These are phyloP conservation scores for Aphidius gifuensis DNA, from an alignment of 1,140 invertebrate genomes.

Conservation along the genomic window DNA sequence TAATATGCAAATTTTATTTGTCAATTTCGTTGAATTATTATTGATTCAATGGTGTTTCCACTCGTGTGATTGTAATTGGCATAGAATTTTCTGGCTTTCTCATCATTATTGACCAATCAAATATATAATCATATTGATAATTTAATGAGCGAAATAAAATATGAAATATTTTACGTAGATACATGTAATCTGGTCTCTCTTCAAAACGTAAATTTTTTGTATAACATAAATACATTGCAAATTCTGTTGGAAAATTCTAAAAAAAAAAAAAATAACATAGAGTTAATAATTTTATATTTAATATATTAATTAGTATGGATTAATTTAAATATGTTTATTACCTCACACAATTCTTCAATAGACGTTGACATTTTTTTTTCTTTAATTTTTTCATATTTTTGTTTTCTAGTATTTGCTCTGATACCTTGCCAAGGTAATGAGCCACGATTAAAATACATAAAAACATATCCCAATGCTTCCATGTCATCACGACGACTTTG, in stretches of 20 bases:
- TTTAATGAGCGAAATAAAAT: constrained; percentile 98
- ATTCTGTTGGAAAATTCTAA: constrained; percentile 92
- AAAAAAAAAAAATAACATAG: background rate
- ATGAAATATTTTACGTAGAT: constrained; percentile 92
- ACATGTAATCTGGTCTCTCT: constrained; percentile 97
- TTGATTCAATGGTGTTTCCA: constrained; percentile 22
- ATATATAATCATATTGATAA: constrained; percentile 99
- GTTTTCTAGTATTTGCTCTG: constrained; percentile 91
- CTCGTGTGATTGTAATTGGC: constrained; percentile 30
- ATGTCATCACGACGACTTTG: constrained; percentile 91
- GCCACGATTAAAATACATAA: constrained; percentile 95
- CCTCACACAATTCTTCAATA: constrained; percentile 90
- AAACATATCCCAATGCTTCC: constrained; percentile 94
- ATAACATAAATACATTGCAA: constrained; percentile 98
- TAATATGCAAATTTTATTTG: no score
- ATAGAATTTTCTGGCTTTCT: constrained; percentile 66
- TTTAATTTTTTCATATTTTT: constrained; percentile 96
- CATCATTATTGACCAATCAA: constrained; percentile 99
- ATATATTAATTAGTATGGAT: background rate
- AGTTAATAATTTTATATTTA: constrained; percentile 9
- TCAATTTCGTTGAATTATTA: no score
- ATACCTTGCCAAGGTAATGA: constrained; percentile 92
- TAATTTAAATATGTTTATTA: constrained; percentile 36
- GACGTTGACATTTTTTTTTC: constrained; percentile 98
- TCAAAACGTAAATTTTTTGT: constrained; percentile 93